A percentile compares a stretch with the other conserved stretches of the same genome.
Conservation (phyloP, 2,797 vertebrate species). For the Hylomyscus alleni region DNA sequence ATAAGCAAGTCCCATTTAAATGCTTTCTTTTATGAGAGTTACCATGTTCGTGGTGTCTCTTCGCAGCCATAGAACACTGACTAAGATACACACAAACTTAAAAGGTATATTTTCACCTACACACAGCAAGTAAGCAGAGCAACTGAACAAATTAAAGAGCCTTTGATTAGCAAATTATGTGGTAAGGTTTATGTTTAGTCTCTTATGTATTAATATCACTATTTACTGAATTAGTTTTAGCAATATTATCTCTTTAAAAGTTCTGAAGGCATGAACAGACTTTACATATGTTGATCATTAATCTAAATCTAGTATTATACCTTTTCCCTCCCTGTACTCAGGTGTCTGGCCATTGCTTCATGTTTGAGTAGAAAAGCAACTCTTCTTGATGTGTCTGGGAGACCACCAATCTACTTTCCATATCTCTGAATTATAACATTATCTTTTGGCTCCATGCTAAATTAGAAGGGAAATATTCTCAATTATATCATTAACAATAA, state of each 20-base stretch:
- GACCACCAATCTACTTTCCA: background rate
- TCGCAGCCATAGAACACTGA: background rate
- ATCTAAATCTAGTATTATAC: background rate
- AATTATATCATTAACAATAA: slow-evolving; percentile 18
- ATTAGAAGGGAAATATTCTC: background rate
- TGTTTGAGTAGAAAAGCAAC: slow-evolving; percentile 8
- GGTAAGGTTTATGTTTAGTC: background rate
- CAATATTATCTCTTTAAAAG: slow-evolving; percentile 11
- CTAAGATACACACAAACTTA: background rate
- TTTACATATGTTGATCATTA: slow-evolving; percentile 15
- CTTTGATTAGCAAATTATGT: slow-evolving; percentile 8
- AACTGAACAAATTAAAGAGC: slow-evolving; percentile 19
- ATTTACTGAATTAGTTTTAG: background rate
- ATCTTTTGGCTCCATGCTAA: slow-evolving; percentile 1
- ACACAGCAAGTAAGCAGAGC: background rate
- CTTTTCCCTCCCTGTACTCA: background rate
- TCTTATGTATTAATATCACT: background rate
- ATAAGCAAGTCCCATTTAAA: background rate
- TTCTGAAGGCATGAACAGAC: slow-evolving; percentile 18
- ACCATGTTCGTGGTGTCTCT: background rate
- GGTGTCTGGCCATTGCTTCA: slow-evolving; percentile 6
- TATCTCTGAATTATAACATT: slow-evolving; percentile 11
- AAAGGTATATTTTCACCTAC: background rate
- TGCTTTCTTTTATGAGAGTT: background rate
- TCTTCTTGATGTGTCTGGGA: slow-evolving; percentile 35